phyloP scores from a whole-genome alignment of 2,113 vertebrate genomes.

The Syngnathus floridae region DNA sequence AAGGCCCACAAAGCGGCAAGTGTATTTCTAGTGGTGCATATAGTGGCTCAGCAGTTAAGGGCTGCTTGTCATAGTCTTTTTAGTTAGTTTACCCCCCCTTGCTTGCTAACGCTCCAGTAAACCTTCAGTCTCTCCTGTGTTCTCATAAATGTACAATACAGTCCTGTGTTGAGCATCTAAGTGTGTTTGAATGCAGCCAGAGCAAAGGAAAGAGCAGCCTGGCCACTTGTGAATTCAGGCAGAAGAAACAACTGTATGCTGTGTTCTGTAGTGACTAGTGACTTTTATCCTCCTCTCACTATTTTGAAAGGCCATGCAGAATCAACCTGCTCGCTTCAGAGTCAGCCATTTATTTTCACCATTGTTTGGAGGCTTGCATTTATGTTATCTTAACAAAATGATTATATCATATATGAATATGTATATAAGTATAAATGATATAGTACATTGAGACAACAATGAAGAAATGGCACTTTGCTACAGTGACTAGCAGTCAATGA shows the following conservation, averaged over 20 bases:
- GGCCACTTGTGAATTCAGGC: constrained; percentile 59
- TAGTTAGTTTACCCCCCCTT: constrained; percentile 10
- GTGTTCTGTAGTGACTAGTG: constrained; percentile 39
- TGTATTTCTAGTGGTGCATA: constrained; percentile 3
- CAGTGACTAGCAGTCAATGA: background rate
- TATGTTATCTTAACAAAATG: background rate
- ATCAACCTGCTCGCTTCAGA: constrained; percentile 38
- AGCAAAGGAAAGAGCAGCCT: constrained; percentile 53
- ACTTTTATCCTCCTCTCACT: constrained; percentile 33
- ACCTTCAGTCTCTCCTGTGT: constrained; percentile 43
- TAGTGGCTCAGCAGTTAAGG: constrained; percentile 20
- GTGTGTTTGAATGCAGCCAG: constrained; percentile 36
- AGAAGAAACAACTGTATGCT: constrained; percentile 54
- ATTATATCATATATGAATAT: too few species aligned
- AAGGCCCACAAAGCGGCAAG: constrained; percentile 1
- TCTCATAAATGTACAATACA: constrained; percentile 56
- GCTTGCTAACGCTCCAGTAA: constrained; percentile 36
- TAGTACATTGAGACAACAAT: background rate
- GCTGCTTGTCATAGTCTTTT: constrained; percentile 16
- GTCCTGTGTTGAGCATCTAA: constrained; percentile 43
- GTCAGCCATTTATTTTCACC: constrained; percentile 20
- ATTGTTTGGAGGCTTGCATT: background rate
- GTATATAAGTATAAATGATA: too few species aligned
- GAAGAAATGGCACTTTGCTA: background rate
- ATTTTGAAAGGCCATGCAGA: constrained; percentile 44